phyloP scores from a whole-genome alignment of 2,888 invertebrate species.

The Cyclophora albipunctata region DNA sequence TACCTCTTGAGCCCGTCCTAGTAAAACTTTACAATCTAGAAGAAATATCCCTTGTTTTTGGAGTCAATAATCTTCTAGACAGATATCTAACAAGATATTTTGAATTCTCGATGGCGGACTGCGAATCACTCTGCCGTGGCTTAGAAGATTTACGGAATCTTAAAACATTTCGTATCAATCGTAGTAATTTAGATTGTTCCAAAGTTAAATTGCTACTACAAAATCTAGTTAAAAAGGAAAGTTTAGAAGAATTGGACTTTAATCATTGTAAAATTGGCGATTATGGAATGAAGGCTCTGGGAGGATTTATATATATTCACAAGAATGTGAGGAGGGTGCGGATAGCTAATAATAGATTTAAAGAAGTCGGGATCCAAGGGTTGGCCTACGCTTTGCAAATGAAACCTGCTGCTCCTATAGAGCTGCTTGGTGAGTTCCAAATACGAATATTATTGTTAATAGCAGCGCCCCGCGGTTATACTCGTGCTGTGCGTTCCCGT shows the following conservation, averaged over 20 bases:
- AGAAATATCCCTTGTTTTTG: constrained; percentile 63
- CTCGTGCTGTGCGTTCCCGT: too few species aligned
- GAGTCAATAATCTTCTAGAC: constrained; percentile 64
- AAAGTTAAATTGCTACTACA: constrained; percentile 76
- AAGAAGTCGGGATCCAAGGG: constrained; percentile 69
- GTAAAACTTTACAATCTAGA: constrained; percentile 65
- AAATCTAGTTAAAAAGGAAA: constrained; percentile 61
- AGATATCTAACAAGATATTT: constrained; percentile 76
- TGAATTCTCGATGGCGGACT: constrained; percentile 76
- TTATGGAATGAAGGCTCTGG: constrained; percentile 78
- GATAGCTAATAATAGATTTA: constrained; percentile 74
- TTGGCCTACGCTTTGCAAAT: constrained; percentile 70
- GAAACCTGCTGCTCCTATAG: constrained; percentile 64
- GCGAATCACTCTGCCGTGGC: constrained; percentile 72
- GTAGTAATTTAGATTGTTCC: constrained; percentile 75
- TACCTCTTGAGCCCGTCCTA: constrained; percentile 74
- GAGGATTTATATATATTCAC: constrained; percentile 70
- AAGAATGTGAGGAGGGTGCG: constrained; percentile 62
- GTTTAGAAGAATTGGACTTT: constrained; percentile 77
- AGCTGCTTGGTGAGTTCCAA: constrained; percentile 45
- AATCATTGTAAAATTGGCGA: constrained; percentile 79
- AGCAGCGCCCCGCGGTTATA: too few species aligned
- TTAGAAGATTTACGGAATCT: constrained; percentile 61
- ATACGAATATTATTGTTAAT: not conserved
- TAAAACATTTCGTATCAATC: constrained; percentile 72